Conservation (phyloP, 2,888 invertebrate species). For the Lasioglossum malachurum region DNA sequence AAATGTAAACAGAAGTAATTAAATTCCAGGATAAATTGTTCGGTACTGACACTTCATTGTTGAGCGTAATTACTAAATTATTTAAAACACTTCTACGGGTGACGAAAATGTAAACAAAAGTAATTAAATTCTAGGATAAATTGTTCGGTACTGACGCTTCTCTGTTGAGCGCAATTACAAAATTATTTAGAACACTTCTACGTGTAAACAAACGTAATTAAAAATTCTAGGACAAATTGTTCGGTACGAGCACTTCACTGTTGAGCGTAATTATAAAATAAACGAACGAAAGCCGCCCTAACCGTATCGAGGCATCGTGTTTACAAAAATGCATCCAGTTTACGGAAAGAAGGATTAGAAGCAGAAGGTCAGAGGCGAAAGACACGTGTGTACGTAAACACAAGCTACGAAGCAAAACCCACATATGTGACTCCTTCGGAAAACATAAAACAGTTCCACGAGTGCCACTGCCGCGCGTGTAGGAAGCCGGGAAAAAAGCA, state of each 20-base stretch:
- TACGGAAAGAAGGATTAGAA: neutral
- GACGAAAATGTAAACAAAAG: too few relatives aligned
- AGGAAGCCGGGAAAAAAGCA: neutral
- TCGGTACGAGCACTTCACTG: neutral
- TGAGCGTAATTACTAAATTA: too few relatives aligned
- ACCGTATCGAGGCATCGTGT: neutral
- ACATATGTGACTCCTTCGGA: neutral
- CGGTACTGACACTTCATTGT: too few relatives aligned
- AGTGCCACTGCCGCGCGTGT: too few relatives aligned
- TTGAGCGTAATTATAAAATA: neutral
- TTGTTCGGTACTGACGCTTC: too few relatives aligned
- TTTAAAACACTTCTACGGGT: too few relatives aligned
- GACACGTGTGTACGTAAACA: neutral
- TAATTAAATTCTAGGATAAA: too few relatives aligned
- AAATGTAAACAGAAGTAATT: too few relatives aligned
- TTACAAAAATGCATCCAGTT: neutral
- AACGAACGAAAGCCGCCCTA: neutral
- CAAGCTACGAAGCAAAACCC: neutral
- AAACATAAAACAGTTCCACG: neutral
- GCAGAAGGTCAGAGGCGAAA: neutral
- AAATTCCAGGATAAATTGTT: too few relatives aligned
- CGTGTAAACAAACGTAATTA: neutral
- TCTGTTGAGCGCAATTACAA: too few relatives aligned
- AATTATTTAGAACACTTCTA: too few relatives aligned
- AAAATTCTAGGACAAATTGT: neutral